Base-by-base conservation (phyloP, 1,140 invertebrate genomes). In the Trichogramma pretiosum region DNA sequence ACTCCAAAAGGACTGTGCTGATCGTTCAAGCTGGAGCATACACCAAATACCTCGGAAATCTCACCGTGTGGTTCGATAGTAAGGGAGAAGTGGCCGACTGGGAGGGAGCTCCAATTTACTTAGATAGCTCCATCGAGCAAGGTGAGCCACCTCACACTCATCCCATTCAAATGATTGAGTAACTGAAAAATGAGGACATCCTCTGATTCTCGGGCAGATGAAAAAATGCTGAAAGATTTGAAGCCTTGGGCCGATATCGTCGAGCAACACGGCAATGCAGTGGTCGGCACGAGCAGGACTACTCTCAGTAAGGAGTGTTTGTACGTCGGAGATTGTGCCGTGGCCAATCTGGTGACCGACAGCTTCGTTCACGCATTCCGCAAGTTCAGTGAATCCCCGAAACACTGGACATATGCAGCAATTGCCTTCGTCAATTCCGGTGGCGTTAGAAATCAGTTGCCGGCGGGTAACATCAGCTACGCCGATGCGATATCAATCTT, bases 321-420 rank as follows among this genome's bases (percentile, higher is more conserved):
- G n/a, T 55, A 74, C 9, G 65, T 61, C 13, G 56, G 56, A 0
- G 86, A 89, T 62, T 89, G 86, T 58, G 87, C 84, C 50, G 59
- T 89, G 30, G 87, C 85, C 14, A 87, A 81, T 60, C 75, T 86
- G 17, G 74, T 87, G 23, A 78, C 83, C n/a, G 85, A 88, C 51
- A 77, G 83, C 0, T 80, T 84, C 67, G 71, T 87, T 21, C 68
- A 83, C 60, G 54, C 65, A n/a, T n/a, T n/a, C n/a, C n/a, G n/a
- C n/a, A n/a, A n/a, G n/a, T n/a, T n/a, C n/a, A 56, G 70, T 65
- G 35, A 33, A 17, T 17, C 16, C 23, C 14, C 24, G 24, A 28
- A 5, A 11, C 24, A 28, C 24, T 89, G 85, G 85, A 78, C 79
- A 14, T 73, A 79, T 38, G 84, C 80, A 0, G 74, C 82, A 3